Conservation (phyloP, 2,113 vertebrate genomes). For the Cinclus cinclus region DNA sequence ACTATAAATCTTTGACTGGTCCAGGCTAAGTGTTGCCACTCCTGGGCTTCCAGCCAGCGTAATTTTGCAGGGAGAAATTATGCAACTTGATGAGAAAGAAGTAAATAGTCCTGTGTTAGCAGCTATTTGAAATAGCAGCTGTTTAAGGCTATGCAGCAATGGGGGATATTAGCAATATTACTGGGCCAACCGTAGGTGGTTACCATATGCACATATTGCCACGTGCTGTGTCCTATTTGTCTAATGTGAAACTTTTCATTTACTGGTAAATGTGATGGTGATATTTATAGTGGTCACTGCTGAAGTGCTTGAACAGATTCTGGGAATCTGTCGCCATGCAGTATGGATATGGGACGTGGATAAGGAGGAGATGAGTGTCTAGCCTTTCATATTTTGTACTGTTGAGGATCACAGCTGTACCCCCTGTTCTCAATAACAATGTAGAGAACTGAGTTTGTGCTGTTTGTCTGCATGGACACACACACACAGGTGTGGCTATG, state of each 20-base stretch:
- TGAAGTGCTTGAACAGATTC: neutral
- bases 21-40: slow-evolving; percentile 22
- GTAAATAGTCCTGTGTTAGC: slow-evolving; percentile 44
- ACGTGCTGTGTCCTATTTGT: neutral
- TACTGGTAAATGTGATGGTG: neutral
- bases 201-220: neutral
- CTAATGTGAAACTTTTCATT: neutral
- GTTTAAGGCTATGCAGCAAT: neutral
- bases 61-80: slow-evolving; percentile 42
- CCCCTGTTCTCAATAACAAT: neutral
- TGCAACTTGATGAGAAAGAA: slow-evolving; percentile 42
- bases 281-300: neutral
- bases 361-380: neutral
- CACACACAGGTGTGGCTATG: neutral
- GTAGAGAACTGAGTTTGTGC: neutral
- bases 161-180: slow-evolving; percentile 1
- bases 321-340: neutral
- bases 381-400: neutral
- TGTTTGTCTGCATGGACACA: neutral
- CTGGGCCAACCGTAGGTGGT: neutral
- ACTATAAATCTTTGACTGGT: slow-evolving; percentile 39
- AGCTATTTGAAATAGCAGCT: slow-evolving; percentile 49
- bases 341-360: neutral
- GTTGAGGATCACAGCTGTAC: accelerated
- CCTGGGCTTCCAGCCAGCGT: slow-evolving; percentile 37